Conservation (phyloP, 30 jellyfish, hydroid and myxozoan genomes). For the Aurelia sp. region DNA sequence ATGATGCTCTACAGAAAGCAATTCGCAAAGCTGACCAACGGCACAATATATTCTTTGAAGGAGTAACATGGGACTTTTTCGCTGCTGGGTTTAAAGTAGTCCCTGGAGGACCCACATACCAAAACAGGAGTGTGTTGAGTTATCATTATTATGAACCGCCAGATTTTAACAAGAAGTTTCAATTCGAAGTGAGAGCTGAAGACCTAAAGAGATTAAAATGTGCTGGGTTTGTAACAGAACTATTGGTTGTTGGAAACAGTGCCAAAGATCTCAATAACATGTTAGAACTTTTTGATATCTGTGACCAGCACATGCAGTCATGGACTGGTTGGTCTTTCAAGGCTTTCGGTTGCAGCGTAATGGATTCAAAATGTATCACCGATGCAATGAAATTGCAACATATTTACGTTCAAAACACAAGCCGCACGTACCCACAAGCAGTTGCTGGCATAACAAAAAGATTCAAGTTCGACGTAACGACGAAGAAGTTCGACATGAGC, state of each 20-base stretch:
- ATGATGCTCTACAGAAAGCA: slow-evolving; percentile 95
- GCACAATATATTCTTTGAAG: slow-evolving; percentile 82
- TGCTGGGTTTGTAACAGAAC: slow-evolving; percentile 95
- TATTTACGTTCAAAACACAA: slow-evolving; percentile 80
- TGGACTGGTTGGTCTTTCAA: slow-evolving; percentile 99
- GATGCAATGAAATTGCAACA: slow-evolving; percentile 52
- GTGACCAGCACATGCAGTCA: slow-evolving; percentile 92
- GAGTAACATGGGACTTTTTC: slow-evolving; percentile 97
- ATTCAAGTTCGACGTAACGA: slow-evolving; percentile 59
- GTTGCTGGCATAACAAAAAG: slow-evolving; percentile 90
- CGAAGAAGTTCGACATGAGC: slow-evolving; percentile 63
- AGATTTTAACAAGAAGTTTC: slow-evolving; percentile 90
- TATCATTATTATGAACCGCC: slow-evolving; percentile 99
- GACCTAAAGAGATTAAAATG: slow-evolving; percentile 92
- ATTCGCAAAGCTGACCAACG: slow-evolving; percentile 89
- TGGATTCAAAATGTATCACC: slow-evolving; percentile 58
- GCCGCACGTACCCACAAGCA: slow-evolving; percentile 99
- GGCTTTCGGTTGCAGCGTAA: slow-evolving; percentile 83
- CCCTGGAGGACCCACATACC: slow-evolving; percentile 92
- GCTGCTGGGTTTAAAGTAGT: slow-evolving; percentile 92
- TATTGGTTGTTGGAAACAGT: slow-evolving; percentile 78
- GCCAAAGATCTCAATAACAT: slow-evolving; percentile 70
- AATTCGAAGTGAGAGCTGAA: slow-evolving; percentile 87
- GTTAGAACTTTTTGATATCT: slow-evolving; percentile 82
- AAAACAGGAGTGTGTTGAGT: slow-evolving; percentile 94